Conservation (phyloP, 2,797 vertebrate genomes). For the Selene dorsalis region DNA sequence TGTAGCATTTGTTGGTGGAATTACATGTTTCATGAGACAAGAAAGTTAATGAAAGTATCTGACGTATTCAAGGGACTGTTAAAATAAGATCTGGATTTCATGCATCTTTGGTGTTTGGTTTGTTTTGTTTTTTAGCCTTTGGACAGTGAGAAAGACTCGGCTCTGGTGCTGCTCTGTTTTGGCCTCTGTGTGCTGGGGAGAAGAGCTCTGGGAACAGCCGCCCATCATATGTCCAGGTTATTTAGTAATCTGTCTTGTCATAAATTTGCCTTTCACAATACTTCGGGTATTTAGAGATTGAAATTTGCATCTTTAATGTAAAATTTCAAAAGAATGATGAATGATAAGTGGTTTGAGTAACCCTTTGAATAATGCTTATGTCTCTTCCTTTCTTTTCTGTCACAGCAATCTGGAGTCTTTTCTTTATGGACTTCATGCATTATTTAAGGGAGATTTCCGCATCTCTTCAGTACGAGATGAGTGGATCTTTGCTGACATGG, state of each 20-base stretch:
- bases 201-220: conserved; percentile 95
- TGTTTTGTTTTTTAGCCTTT: conserved; percentile 83
- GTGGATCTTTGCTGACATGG: conserved; percentile 99
- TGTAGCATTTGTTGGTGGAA: too few relatives aligned
- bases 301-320: too few relatives aligned
- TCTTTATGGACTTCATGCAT: conserved; percentile 95
- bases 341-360: not conserved
- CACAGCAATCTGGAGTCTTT: conserved; percentile 98
- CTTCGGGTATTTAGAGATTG: not conserved
- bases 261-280: not conserved
- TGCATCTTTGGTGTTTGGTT: not conserved
- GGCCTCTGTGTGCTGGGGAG: conserved; percentile 97
- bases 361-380: not conserved
- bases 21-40: not conserved
- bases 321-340: conserved; percentile 13
- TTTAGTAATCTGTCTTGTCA: conserved; percentile 24
- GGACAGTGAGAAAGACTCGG: conserved; percentile 93
- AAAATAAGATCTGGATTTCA: not conserved
- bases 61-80: not conserved
- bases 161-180: conserved; percentile 95
- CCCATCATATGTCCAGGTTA: conserved; percentile 99
- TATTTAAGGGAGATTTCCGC: conserved; percentile 99
- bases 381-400: conserved; percentile 31
- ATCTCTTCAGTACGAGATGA: conserved; percentile 98
- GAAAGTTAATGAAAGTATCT: not conserved